These are phyloP conservation scores for Agonopterix arenella DNA, from an alignment of 2,888 invertebrate genomes.

Conservation along the genomic window DNA sequence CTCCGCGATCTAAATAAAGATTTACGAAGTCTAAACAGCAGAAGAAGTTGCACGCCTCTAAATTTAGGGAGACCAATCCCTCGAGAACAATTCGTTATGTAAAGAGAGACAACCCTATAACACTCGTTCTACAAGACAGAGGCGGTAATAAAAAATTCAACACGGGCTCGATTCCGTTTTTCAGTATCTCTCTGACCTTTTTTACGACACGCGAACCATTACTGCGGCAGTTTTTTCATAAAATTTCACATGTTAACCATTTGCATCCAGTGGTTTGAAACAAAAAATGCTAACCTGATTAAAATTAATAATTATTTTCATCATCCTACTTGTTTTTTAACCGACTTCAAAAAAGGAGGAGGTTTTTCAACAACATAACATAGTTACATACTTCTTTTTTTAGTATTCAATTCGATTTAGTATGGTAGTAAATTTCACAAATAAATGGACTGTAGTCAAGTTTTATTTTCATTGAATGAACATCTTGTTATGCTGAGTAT, in stretches of 20 bases:
- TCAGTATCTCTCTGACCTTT: conserved; percentile 40
- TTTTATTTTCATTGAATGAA: too few relatives aligned
- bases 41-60: conserved; percentile 51
- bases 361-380: too few relatives aligned
- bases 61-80: conserved; percentile 47
- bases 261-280: too few relatives aligned
- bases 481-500: too few relatives aligned
- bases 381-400: too few relatives aligned
- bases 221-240: conserved; percentile 37
- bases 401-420: too few relatives aligned
- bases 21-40: conserved; percentile 43
- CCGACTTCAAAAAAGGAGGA: too few relatives aligned
- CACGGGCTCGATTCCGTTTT: conserved; percentile 49
- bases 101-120: conserved; percentile 40
- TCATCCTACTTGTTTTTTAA: too few relatives aligned
- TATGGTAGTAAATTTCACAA: too few relatives aligned
- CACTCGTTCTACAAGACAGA: conserved; percentile 45
- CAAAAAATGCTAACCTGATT: too few relatives aligned
- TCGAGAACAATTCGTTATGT: conserved; percentile 43
- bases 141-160: conserved; percentile 56
- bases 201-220: conserved; percentile 38
- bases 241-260: conserved; percentile 15
- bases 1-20: conserved; percentile 36
- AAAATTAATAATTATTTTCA: too few relatives aligned
- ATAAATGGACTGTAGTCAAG: too few relatives aligned